These are phyloP conservation scores for Marasmarcha lunaedactyla DNA, from an alignment of 2,888 invertebrate species.

Conservation along the genomic window DNA sequence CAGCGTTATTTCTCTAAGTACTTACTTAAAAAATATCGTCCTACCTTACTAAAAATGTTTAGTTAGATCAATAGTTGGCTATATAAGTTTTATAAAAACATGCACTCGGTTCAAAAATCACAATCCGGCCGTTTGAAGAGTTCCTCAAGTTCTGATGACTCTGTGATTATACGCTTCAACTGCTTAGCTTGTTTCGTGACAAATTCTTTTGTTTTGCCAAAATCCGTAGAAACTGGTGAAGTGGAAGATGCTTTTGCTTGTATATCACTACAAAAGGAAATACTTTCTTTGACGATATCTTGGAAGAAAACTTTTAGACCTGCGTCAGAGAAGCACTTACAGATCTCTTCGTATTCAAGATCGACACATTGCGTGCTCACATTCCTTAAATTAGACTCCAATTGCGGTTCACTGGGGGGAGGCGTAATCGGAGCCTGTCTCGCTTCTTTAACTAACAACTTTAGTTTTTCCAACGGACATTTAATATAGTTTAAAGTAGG, in stretches of 20 bases:
- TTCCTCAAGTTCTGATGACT: background rate
- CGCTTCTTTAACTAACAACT: constrained; percentile 30
- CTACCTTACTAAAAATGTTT: too few relatives aligned
- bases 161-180: background rate
- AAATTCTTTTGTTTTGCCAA: background rate
- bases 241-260: background rate
- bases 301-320: constrained; percentile 25
- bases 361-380: constrained; percentile 36
- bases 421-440: constrained; percentile 19
- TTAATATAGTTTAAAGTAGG: constrained; percentile 39
- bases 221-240: background rate
- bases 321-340: constrained; percentile 40
- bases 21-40: too few relatives aligned
- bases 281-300: constrained; percentile 12
- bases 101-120: too few relatives aligned
- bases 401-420: constrained; percentile 11
- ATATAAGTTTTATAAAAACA: too few relatives aligned
- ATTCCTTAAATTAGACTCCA: constrained; percentile 27
- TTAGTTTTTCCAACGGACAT: constrained; percentile 30
- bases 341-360: constrained; percentile 33
- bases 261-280: constrained; percentile 12
- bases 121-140: background rate
- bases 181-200: background rate
- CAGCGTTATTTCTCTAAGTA: too few relatives aligned
- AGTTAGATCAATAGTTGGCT: too few relatives aligned